Base-by-base conservation (phyloP, 2,797 vertebrate genomes). In the Syngnathus rostellatus region DNA sequence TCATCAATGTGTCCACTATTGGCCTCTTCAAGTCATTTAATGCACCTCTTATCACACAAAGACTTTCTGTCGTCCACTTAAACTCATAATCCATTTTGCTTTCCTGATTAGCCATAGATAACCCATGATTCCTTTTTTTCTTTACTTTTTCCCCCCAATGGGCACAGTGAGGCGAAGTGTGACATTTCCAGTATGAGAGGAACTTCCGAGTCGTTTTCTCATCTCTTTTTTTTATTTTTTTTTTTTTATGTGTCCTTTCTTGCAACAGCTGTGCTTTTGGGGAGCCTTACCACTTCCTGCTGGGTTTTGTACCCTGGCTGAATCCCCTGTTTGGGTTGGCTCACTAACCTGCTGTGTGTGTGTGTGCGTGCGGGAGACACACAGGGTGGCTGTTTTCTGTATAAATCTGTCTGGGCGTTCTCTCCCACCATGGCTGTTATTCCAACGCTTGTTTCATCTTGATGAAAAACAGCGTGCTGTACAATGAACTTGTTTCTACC, bases 41-140 rank as follows among this genome's bases (percentile, higher is more conserved):
- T 81, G 79, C 81, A 81, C 67, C 78, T 85, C 79, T 86, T 82
- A 81, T 79, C 25, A 62, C 78, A 87, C 84, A 88, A 83, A 87
- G 75, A 64, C 67, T 62, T 50, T 80, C 81, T 79, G 82, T 87
- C 77, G 82, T 83, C 86, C 83, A 76, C 75, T 81, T 83, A 78
- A 71, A 68, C 75, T 79, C 77, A 67, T 85, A 86, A 87, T 89
- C 86, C 81, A 82, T 87, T 86, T 86, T 76, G 72, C 68, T 67
- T 78, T 76, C 79, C 74, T 73, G 70, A 79, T 85, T 81, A 81
- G 74, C 78, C 72, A 10, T 74, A 74, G 80, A 83, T 85, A 82
- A 84, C 69, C 78, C 71, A 68, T 68, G 72, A 79, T 80, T 72
- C 68, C 8, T 23, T 2, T 7, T 43, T 45, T 45, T 23, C 23